Base-by-base conservation (phyloP, 1,140 invertebrate species). In the Nasonia longicornis region DNA sequence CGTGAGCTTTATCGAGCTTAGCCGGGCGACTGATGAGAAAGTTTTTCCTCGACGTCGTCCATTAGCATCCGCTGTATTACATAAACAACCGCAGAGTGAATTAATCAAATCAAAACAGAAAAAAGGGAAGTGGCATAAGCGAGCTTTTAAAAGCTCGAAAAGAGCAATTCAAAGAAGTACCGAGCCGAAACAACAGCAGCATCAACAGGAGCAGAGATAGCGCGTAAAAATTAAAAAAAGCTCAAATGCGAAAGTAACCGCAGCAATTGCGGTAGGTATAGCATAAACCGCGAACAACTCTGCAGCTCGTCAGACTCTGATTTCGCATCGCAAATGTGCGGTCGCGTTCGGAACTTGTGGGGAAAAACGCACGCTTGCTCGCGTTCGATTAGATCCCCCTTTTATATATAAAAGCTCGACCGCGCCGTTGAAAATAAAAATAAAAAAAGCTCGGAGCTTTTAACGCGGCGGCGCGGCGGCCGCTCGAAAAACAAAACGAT, bases 401-500 rank as follows among this genome's bases (percentile, higher is more conserved):
- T 58, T n/a, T 58, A 20, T 58, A 58, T 58, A 20, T 70, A 71
- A 78, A 70, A 70, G 22, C 8, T 26, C n/a, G 16, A 4, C 63
- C 16, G 52, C 16, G 52, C 16, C 2, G 16, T 58, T n/a, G 52
- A 58, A 58, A 58, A 58, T 58, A n/a, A 58, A 58, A 58, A 20
- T 7, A 16, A 58, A n/a, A 58, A 58, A 58, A 58, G 26, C 42
- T 10, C 20, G n/a, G 3, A 26, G 69, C 31, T 79, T 79, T 79
- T 72, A 79, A n/a, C 77, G 52, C 52, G 22, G 29, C n/a, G 20
- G 2, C 45, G 45, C 45, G 3, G 12, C 8, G 45, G 35, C 38
- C 26, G 67, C 77, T 70, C 52, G 58, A 79, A 82, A 82, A 66
- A 77, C 22, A 74, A 71, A 77, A 48, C 45, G 12, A 77, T 76